Evolutionary conservation across 2,113 vertebrate species (phyloP), one percentile per base, ranked within the genome.

Genomic region (Aegithalos caudatus): DNA sequence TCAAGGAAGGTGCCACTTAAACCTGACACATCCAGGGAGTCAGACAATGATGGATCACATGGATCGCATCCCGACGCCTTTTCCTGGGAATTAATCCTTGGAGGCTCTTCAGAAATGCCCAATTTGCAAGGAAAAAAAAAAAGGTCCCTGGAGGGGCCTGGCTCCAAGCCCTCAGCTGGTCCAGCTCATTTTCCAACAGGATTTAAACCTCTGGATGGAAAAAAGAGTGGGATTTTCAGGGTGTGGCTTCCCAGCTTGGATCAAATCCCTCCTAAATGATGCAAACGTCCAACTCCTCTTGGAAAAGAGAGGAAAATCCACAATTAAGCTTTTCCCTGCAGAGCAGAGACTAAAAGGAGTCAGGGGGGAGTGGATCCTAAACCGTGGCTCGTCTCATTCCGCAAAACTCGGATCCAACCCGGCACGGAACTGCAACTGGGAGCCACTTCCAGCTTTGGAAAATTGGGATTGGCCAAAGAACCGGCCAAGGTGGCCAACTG

Each of bases 351-450:
- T 9, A 15, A 38, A 64, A 64, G 18, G 27, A 27, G 33, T 5
- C 0, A 1, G 38, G 38, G 38, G 3, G 3, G 38, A 72, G 38
- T 14, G 0, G 11, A 13, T 45, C 67, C 22, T 9, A 45, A 62
- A 62, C 22, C 21, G 7, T 0, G 31, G 80, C 6, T 24, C 3
- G 0, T 7, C 25, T 51, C 13, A 5, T 72, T 27, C 33, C 2
- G 1, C 7, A 27, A 23, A 62, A 54, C 9, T 38, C 2, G 1
- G 67, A 64, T 19, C 54, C 1, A 2, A 40, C 29, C 66, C 1
- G 2, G 47, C 47, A 9, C 0, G 0, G 47, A 72, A 9, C 10
- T 11, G 35, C 11, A 16, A 10, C 42, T 28, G 54, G 80, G 14
- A 10, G 25, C 20, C 48, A 9, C 22, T 53, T 38, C 38, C 67